phyloP scores from a whole-genome alignment of 2,797 vertebrate genomes.

The Epinephelus awoara region DNA sequence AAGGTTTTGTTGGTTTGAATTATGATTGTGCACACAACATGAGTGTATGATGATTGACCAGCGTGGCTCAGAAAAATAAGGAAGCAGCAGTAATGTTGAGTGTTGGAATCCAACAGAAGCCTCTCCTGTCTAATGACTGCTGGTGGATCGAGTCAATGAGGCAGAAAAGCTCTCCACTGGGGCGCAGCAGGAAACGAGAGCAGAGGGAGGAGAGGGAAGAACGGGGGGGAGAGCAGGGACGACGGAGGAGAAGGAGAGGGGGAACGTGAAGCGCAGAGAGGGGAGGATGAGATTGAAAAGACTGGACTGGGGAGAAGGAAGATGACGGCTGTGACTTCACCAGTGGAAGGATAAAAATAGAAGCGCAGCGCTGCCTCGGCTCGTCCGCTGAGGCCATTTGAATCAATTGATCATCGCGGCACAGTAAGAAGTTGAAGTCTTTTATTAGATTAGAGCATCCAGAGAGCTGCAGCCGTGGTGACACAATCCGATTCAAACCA shows the following conservation, averaged over 20 bases:
- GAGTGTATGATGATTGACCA: too few relatives aligned
- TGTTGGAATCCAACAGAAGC: conserved; percentile 7
- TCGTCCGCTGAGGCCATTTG: conserved; percentile 56
- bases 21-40: too few relatives aligned
- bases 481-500: conserved; percentile 24
- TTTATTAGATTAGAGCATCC: conserved; percentile 63
- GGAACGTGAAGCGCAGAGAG: not conserved
- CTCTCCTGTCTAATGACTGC: conserved; percentile 43
- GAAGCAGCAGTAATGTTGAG: not conserved
- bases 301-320: conserved; percentile 29
- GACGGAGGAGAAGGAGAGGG: not conserved
- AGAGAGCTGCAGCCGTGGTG: conserved; percentile 20
- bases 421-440: conserved; percentile 38
- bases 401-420: conserved; percentile 68
- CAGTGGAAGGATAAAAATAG: conserved; percentile 68
- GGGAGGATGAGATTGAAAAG: conserved; percentile 43
- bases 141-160: conserved; percentile 62
- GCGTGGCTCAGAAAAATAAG: not conserved
- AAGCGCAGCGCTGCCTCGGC: conserved; percentile 39
- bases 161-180: conserved; percentile 56
- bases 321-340: conserved; percentile 56
- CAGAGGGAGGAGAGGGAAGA: not conserved
- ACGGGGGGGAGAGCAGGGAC: not conserved
- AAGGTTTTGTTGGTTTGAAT: too few relatives aligned
- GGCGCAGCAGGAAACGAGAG: conserved; percentile 41